Evolutionary conservation across 2,113 vertebrate genomes (phyloP).

Genomic region (Nycticorax nycticorax): DNA sequence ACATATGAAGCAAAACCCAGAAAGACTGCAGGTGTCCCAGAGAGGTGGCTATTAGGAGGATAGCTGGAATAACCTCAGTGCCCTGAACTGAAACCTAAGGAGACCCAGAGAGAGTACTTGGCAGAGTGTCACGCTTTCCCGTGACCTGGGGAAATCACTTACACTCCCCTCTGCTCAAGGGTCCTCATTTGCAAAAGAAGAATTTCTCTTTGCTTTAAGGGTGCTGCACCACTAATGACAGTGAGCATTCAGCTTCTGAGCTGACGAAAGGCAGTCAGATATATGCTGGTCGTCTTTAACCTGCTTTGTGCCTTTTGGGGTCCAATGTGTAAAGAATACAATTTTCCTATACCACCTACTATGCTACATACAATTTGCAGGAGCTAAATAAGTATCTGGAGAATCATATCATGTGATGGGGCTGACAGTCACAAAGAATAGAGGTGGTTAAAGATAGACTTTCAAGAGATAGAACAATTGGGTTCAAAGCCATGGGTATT

Average conservation of each 20-base stretch:
- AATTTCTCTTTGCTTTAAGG: neutral
- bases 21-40: neutral
- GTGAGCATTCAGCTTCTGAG: neutral
- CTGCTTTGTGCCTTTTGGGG: neutral
- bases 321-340: neutral
- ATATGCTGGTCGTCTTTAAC: neutral
- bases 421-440: neutral
- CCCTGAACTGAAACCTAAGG: neutral
- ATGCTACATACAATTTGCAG: neutral
- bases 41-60: neutral
- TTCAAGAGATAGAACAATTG: neutral
- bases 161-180: neutral
- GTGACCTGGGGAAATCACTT: neutral
- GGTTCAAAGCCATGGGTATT: neutral
- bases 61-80: neutral
- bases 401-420: neutral
- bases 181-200: neutral
- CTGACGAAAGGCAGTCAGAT: neutral
- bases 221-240: neutral
- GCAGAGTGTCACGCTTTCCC: neutral
- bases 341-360: neutral
- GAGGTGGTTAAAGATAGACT: neutral
- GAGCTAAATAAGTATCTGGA: neutral
- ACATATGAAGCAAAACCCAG: neutral
- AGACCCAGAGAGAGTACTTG: neutral